Conservation (phyloP, 2,797 vertebrate genomes). For the Microcaecilia unicolor region DNA sequence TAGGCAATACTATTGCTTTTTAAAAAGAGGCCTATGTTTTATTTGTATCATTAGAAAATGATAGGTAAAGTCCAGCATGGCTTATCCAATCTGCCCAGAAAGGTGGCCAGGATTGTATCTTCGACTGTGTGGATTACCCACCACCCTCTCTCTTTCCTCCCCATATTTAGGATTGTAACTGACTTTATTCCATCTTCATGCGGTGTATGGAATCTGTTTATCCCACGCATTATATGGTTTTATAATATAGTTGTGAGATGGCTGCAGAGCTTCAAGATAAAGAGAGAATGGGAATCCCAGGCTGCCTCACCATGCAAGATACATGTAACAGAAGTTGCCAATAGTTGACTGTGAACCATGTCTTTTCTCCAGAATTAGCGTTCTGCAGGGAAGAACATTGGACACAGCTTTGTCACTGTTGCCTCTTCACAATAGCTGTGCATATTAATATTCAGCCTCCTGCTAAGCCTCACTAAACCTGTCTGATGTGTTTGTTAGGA, state of each 20-base stretch:
- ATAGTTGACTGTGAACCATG: slow-evolving; percentile 98
- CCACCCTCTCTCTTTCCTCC: no score
- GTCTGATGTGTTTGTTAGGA: slow-evolving; percentile 80
- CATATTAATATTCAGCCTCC: slow-evolving; percentile 94
- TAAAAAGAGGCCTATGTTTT: no score
- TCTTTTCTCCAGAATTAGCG: slow-evolving; percentile 85
- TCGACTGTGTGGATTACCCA: no score
- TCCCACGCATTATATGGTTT: slow-evolving; percentile 27
- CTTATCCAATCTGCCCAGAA: no score
- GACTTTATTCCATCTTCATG: no score
- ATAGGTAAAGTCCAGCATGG: no score
- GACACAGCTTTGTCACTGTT: slow-evolving; percentile 99
- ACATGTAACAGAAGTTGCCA: slow-evolving; percentile 99
- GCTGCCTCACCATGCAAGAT: slow-evolving; percentile 90
- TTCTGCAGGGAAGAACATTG: slow-evolving; percentile 94
- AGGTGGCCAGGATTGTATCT: no score
- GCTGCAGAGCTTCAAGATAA: slow-evolving; percentile 43
- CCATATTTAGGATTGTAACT: no score
- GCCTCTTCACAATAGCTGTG: slow-evolving; percentile 90
- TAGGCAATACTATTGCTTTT: no score
- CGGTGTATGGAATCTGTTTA: no score
- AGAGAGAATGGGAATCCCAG: slow-evolving; percentile 59
- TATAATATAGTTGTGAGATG: slow-evolving; percentile 34
- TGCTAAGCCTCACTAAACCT: slow-evolving; percentile 77
- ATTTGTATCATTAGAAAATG: no score